Evolutionary conservation across 2,797 vertebrate genomes (phyloP).

Genomic region (Salarias fasciatus): DNA sequence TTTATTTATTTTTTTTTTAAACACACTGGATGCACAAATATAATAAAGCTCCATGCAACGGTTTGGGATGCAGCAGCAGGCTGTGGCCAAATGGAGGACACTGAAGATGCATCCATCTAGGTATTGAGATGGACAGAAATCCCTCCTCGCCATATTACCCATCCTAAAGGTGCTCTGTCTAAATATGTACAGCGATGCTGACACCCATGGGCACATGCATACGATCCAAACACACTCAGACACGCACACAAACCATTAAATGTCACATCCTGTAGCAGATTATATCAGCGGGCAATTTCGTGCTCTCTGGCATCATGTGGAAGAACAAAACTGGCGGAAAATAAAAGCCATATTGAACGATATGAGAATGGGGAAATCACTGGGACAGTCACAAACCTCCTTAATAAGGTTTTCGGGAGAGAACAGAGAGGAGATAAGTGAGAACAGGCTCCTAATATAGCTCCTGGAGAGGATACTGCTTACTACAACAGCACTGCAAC

Average conservation of each 20-base stretch:
- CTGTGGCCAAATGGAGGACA: conserved; percentile 70
- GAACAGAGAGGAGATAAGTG: conserved; percentile 34
- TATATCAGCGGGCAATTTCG: conserved; percentile 62
- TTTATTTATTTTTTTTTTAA: conserved; percentile 46
- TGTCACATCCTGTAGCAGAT: conserved; percentile 64
- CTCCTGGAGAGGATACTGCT: conserved; percentile 20
- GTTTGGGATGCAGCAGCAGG: conserved; percentile 63
- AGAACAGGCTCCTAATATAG: conserved; percentile 18
- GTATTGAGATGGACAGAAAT: conserved; percentile 77
- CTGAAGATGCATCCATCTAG: conserved; percentile 76
- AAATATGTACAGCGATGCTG: conserved; percentile 49
- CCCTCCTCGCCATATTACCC: conserved; percentile 67
- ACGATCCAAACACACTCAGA: conserved; percentile 37
- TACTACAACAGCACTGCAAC: neutral
- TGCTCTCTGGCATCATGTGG: conserved; percentile 54
- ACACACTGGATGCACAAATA: conserved; percentile 81
- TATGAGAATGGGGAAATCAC: conserved; percentile 57
- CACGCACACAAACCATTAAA: conserved; percentile 50
- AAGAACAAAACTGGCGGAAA: conserved; percentile 57
- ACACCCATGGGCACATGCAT: conserved; percentile 21
- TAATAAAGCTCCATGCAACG: conserved; percentile 72
- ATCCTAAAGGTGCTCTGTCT: conserved; percentile 55
- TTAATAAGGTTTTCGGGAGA: conserved; percentile 43
- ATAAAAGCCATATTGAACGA: conserved; percentile 62
- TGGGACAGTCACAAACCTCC: conserved; percentile 19